Base-by-base conservation (phyloP, 2,888 invertebrate species). In the Cosmia pyralina region DNA sequence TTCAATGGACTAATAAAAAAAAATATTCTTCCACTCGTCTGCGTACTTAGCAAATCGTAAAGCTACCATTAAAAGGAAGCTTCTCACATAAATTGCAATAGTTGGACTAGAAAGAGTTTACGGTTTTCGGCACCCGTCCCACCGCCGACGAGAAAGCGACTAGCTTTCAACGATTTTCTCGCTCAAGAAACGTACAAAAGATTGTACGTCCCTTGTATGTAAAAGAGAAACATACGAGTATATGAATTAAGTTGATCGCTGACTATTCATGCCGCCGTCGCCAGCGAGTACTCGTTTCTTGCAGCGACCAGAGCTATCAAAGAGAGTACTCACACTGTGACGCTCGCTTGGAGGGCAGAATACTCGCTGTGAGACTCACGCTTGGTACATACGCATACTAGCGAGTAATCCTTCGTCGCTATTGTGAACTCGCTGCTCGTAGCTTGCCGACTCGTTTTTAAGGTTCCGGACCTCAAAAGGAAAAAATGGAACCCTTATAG, bases 11-110 rank as follows among this genome's bases (percentile, higher is more conserved):
- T 34, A 52, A 10, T 62, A 70, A 66, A 71, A 67, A 41, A 17
- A 41, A 63, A 81, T 78, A 74, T 79, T 76, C 67, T 75, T 76
- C 70, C 72, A 78, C 72, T 69, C 73, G 68, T 41, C 74, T 70
- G 68, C 69, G 80, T 80, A 82, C 72, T 79, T 69, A 72, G 70
- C 63, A 58, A 63, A 74, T 79, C 78, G 82, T 88, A 87, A 87
- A 86, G 63, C 55, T 65, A 58, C 79, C 78, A 80, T 85, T 84
- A 88, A 83, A 74, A 65, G 63, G 66, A 79, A 84, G 78, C 85
- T 60, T 77, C 74, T 60, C 48, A 77, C 64, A 85, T 88, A 85
- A 87, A 88, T 84, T 75, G 57, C 52, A 41, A 76, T 80, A 74
- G 77, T 70, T 59, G 50, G 2, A 22, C 69, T 52, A 19, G 57